Evolutionary conservation across 2,888 invertebrate genomes (phyloP), one percentile per base, ranked within the genome.

Genomic region (Pandemis corylana): DNA sequence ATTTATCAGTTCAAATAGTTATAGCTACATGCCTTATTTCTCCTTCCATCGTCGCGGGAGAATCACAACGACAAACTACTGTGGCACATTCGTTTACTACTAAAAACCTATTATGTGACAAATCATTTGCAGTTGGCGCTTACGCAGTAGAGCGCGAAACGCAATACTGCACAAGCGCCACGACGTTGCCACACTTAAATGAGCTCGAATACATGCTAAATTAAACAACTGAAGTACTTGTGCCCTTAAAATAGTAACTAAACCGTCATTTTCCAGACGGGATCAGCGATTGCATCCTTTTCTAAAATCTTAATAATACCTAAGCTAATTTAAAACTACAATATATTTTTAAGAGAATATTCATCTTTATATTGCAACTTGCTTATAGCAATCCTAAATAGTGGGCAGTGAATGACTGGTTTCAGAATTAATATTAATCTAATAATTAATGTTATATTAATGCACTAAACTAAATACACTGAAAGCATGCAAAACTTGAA

Each of bases 341-440:
- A 78, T 80, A 82, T 67, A 77, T 76, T 79, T 80, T 80, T 82
- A 78, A 86, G 87, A 89, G 87, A 91, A 90, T 89, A 90, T 88
- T 84, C 81, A 78, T 83, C 79, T 78, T 79, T 78, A 81, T 78
- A 85, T 91, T 90, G 90, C 90, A 90, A 85, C 80, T 85, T 89
- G 93, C 92, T 93, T 79, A 87, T 79, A 91, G 91, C 91, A 91
- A 88, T 80, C 84, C 85, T 84, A 84, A 85, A 80, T 85, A 81
- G 83, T 85, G 83, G 93, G 93, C 93, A 93, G 93, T 93, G 93
- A 56, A 84, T 88, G 86, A 92, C 93, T 93, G 93, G 93, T 93
- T 89, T 44, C 82, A 78, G 68, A 77, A 78, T 82, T 42, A 75
- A 68, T 82, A 86, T 80, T 78, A 68, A 42, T 61, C 64, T 66